phyloP scores from a whole-genome alignment of 2,888 invertebrate genomes.

The Scaptomyza caliginosa region DNA sequence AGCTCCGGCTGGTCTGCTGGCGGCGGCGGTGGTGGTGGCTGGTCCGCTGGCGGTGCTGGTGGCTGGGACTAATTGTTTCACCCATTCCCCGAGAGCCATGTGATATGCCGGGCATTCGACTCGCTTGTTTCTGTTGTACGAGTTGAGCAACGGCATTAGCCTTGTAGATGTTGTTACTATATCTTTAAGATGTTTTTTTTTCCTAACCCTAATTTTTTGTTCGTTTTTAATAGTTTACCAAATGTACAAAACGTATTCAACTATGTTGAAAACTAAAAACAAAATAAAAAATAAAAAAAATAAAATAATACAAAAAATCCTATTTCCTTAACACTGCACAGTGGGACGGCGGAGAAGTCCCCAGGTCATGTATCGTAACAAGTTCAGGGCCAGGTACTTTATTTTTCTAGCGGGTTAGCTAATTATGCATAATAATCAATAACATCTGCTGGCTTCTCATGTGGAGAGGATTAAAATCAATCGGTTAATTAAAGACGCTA shows the following conservation, averaged over 20 bases:
- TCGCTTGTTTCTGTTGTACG: slow-evolving; percentile 68
- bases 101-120: slow-evolving; percentile 49
- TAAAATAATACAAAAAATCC: not conserved
- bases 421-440: slow-evolving; percentile 13
- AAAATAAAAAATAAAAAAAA: slow-evolving; percentile 4
- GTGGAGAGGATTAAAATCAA: slow-evolving; percentile 1
- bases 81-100: slow-evolving; percentile 17
- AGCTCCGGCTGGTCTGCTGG: slow-evolving; percentile 24
- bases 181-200: slow-evolving; percentile 31
- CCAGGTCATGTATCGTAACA: not conserved
- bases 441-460: slow-evolving; percentile 4
- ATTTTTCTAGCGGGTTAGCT: not conserved
- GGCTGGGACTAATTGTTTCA: slow-evolving; percentile 48
- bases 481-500: not conserved
- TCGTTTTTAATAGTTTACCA: slow-evolving; percentile 45
- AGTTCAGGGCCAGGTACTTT: slow-evolving; percentile 5
- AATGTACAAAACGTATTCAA: slow-evolving; percentile 35
- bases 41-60: slow-evolving; percentile 31
- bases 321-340: not conserved
- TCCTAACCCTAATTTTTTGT: slow-evolving; percentile 19
- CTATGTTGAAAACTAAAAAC: slow-evolving; percentile 26
- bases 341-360: not conserved
- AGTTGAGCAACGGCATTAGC: slow-evolving; percentile 63
- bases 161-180: slow-evolving; percentile 64
- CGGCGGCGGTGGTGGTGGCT: slow-evolving; percentile 4